These are phyloP conservation scores for Isotomurus palustris DNA, from an alignment of 2,888 invertebrate genomes.

Conservation along the genomic window DNA sequence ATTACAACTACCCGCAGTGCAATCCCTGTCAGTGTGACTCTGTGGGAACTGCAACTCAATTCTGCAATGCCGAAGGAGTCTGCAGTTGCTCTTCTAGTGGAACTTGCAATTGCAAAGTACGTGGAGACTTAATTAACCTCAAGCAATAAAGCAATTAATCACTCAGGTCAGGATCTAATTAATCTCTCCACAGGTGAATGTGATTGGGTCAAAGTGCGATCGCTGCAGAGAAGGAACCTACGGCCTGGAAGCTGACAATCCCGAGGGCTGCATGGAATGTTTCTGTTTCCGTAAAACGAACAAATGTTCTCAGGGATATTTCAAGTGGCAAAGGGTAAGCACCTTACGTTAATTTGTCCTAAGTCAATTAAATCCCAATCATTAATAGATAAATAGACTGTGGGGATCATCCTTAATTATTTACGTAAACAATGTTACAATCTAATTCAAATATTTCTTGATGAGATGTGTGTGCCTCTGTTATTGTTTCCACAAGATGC, in stretches of 20 bases:
- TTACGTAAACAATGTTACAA: too few species aligned
- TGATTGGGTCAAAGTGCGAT: slow-evolving; percentile 77
- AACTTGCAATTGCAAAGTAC: slow-evolving; percentile 83
- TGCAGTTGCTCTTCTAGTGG: slow-evolving; percentile 72
- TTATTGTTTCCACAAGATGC: background rate
- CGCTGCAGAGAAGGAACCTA: slow-evolving; percentile 80
- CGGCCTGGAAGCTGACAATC: slow-evolving; percentile 70
- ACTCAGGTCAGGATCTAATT: background rate
- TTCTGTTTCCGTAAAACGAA: slow-evolving; percentile 90
- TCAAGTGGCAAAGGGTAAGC: slow-evolving; percentile 71
- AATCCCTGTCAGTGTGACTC: slow-evolving; percentile 75
- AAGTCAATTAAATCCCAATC: background rate
- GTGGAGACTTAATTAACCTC: too few species aligned
- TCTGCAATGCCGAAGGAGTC: slow-evolving; percentile 53
- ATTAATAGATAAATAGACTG: slow-evolving; percentile 8
- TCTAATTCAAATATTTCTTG: too few species aligned
- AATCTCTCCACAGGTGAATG: slow-evolving; percentile 62
- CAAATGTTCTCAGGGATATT: slow-evolving; percentile 72
- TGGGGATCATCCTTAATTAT: too few species aligned
- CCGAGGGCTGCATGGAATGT: slow-evolving; percentile 86
- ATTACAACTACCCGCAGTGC: slow-evolving; percentile 85
- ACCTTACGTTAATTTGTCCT: background rate
- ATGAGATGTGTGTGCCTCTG: too few species aligned
- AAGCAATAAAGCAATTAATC: background rate
- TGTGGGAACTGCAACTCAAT: slow-evolving; percentile 61